Evolutionary conservation across 2,797 vertebrate species (phyloP), one percentile per base, ranked within the genome.

Genomic region (Novumbra hubbsi): DNA sequence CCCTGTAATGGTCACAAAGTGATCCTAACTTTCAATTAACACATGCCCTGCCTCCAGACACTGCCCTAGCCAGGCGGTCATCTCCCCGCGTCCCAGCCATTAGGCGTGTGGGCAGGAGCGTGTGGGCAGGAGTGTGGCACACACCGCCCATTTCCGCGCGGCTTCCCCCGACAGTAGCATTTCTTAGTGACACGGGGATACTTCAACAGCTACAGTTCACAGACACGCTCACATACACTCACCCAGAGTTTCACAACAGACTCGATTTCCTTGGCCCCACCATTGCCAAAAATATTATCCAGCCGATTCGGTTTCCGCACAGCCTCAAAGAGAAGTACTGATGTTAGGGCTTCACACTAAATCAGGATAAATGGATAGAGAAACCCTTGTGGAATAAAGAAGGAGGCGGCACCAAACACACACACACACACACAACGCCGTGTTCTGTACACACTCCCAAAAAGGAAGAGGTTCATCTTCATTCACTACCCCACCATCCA

Each of bases 21-120:
- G 94, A 94, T 95, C 91, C 94, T 92, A 90, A 93, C 93, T 96
- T 95, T 95, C 95, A 95, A 94, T 96, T 96, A 96, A 94, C 90
- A 83, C 83, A 87, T 90, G 92, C 85, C 91, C 89, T 88, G 88
- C 86, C 85, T 89, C 85, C 85, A 84, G 21, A 60, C 55, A 60
- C 84, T 0, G 28, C 63, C 80, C 87, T 75, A 74, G 91, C 92
- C 80, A 84, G 71, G 82, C 88, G 27, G 45, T 84, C 87, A 77
- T 88, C 77, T 88, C 88, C 86, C 88, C 86, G 89, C 85, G 84
- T 89, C 84, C 80, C 73, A 73, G 70, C 90, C 87, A 93, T 92
- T 92, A 92, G 89, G 86, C 87, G 90, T 88, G 90, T 89, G 88
- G 92, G 88, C 89, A 90, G 90, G 83, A 27, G 70, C 73, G 89